Evolutionary conservation across 2,888 invertebrate genomes (phyloP).

Genomic region (Trichogramma evanescens): DNA sequence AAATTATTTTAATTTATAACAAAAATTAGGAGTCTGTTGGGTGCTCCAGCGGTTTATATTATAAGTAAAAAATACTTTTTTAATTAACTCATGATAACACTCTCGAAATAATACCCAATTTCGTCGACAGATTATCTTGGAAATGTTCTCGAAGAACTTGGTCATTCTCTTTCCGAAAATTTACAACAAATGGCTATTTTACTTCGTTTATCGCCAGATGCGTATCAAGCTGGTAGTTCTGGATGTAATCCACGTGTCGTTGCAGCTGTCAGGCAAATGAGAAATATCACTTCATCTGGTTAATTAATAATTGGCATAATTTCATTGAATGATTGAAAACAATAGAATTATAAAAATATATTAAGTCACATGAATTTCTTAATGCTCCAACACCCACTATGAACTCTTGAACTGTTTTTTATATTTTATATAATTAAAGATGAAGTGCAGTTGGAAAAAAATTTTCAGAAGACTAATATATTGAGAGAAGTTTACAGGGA

Average conservation of each 20-base stretch:
- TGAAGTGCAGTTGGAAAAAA: no score
- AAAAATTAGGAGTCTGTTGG: not conserved
- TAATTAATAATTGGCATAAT: slow-evolving; percentile 23
- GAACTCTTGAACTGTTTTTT: no score
- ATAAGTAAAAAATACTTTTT: not conserved
- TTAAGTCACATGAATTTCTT: no score
- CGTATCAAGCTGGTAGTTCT: slow-evolving; percentile 59
- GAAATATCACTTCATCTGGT: slow-evolving; percentile 57
- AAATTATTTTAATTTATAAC: not conserved
- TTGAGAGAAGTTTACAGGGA: no score
- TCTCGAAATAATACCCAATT: not conserved
- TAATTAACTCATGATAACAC: not conserved
- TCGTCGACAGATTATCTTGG: slow-evolving; percentile 63
- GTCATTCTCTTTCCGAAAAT: slow-evolving; percentile 62
- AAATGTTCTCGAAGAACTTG: slow-evolving; percentile 76
- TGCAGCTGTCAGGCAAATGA: slow-evolving; percentile 69
- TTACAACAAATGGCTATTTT: slow-evolving; percentile 62
- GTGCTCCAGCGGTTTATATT: not conserved
- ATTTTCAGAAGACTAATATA: no score
- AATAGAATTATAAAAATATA: no score
- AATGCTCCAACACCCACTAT: no score
- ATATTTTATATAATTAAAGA: no score
- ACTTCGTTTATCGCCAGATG: slow-evolving; percentile 61
- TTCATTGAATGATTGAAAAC: no score
- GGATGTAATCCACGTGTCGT: slow-evolving; percentile 67